Percentiles rank a stretch among this genome's conserved stretches.
Evolutionary conservation across 2,113 vertebrate species (phyloP).

Genomic region (Corythornis madagascariensis): DNA sequence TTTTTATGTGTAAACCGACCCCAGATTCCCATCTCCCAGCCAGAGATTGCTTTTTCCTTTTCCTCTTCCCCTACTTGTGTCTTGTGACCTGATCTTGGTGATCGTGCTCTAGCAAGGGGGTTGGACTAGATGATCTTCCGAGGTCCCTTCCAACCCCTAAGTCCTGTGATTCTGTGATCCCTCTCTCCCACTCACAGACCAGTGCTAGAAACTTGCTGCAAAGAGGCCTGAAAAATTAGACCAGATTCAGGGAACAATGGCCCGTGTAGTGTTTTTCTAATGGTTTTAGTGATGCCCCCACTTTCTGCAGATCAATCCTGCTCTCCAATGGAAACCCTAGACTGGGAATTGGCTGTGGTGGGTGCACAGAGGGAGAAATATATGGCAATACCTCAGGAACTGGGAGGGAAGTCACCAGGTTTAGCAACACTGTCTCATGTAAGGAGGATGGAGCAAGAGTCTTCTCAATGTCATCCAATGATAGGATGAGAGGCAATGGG

Average conservation of each 20-base stretch:
- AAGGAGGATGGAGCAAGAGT: too few relatives aligned
- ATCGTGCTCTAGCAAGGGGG: too few relatives aligned
- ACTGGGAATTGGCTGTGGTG: rapidly evolving
- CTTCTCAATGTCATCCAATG: too few relatives aligned
- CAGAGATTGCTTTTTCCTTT: neutral
- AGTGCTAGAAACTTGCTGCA: neutral
- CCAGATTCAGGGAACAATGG: neutral
- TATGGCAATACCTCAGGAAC: neutral
- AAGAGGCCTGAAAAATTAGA: neutral
- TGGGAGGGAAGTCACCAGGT: too few relatives aligned
- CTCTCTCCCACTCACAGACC: neutral
- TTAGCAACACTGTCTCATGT: neutral
- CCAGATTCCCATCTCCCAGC: neutral
- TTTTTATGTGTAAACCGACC: neutral
- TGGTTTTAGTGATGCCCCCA: neutral
- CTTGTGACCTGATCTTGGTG: too few relatives aligned
- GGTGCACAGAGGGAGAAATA: neutral
- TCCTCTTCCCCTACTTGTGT: neutral
- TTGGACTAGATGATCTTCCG: too few relatives aligned
- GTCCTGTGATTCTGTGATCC: neutral
- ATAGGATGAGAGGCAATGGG: too few relatives aligned
- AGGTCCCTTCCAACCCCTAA: too few relatives aligned
- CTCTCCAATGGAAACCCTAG: neutral
- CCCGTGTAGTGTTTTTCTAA: neutral
- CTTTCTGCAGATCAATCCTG: neutral